Evolutionary conservation across 2,797 vertebrate genomes (phyloP).

Genomic region (Otolemur crassicaudatus): DNA sequence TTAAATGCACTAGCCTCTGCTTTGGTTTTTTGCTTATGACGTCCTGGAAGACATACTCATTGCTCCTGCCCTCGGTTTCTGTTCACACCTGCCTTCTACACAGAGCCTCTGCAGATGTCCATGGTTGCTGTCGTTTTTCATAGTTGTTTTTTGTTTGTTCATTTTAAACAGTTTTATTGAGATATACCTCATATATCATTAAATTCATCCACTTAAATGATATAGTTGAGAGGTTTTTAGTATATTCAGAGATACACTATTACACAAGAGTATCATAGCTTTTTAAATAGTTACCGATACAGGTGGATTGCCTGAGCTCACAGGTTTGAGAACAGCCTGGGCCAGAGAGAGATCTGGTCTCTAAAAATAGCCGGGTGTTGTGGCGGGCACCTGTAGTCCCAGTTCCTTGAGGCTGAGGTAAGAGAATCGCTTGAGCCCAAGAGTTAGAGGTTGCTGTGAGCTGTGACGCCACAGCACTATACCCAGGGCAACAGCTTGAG

Average conservation of each 20-base stretch:
- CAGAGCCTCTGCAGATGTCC: neutral
- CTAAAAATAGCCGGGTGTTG: too few relatives aligned
- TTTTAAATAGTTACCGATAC: neutral
- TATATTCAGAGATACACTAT: neutral
- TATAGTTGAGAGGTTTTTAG: neutral
- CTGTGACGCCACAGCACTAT: too few relatives aligned
- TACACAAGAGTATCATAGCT: neutral
- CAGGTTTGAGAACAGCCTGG: too few relatives aligned
- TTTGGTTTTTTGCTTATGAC: neutral
- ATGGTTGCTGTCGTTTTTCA: too few relatives aligned
- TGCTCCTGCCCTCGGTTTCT: neutral
- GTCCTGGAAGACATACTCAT: neutral
- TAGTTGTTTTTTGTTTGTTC: neutral
- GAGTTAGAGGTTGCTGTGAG: too few relatives aligned
- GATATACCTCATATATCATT: neutral
- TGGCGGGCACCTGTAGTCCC: too few relatives aligned
- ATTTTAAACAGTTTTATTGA: neutral
- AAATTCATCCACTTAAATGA: neutral
- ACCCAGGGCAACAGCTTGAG: too few relatives aligned
- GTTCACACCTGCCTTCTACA: neutral
- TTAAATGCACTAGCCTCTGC: neutral
- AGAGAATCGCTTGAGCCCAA: too few relatives aligned
- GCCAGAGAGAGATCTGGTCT: too few relatives aligned
- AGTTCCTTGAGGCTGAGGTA: too few relatives aligned
- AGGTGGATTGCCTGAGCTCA: too few relatives aligned